phyloP scores from a whole-genome alignment of 2,888 invertebrate genomes.

The Trachelus troglodyta region DNA sequence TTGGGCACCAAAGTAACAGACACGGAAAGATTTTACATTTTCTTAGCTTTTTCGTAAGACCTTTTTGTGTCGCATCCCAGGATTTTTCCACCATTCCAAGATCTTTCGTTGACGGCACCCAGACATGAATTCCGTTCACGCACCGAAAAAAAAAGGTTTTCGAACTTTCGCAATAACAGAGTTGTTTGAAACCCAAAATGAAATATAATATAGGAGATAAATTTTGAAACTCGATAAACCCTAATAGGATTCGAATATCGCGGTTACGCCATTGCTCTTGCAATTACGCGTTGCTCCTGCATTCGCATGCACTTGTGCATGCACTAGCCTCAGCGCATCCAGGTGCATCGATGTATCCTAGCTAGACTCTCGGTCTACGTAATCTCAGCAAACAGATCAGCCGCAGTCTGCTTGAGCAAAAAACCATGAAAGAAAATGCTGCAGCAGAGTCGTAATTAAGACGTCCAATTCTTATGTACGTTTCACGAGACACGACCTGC shows the following conservation, averaged over 20 bases:
- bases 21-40: no score
- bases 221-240: no score
- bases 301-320: not conserved
- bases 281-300: not conserved
- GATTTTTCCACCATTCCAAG: no score
- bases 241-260: not conserved
- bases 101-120: no score
- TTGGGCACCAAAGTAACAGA: no score
- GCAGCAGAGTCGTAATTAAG: conserved; percentile 29
- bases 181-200: no score
- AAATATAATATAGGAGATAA: no score
- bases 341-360: conserved; percentile 7
- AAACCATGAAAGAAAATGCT: conserved; percentile 18
- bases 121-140: no score
- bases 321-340: not conserved
- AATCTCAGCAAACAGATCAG: conserved; percentile 15
- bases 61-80: no score
- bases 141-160: no score
- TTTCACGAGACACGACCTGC: not conserved
- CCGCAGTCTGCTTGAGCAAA: conserved; percentile 8
- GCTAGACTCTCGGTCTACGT: conserved; percentile 18
- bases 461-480: conserved; percentile 15
- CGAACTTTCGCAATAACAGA: no score
- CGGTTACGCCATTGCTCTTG: not conserved
- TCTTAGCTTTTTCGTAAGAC: no score